Evolutionary conservation across 2,888 invertebrate genomes (phyloP).

Genomic region (Bimastos eiseni): DNA sequence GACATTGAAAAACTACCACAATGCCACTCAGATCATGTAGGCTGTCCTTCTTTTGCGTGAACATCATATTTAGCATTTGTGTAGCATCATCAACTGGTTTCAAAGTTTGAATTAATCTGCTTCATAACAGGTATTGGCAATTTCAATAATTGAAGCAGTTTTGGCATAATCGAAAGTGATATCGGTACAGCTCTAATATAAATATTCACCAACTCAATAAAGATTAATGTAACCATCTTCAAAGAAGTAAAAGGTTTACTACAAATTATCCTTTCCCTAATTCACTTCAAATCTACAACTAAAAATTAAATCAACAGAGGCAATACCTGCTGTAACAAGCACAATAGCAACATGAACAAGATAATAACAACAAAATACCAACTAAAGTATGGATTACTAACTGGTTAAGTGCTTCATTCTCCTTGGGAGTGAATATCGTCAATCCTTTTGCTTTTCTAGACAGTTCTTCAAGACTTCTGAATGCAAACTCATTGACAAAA

Average conservation of each 20-base stretch:
- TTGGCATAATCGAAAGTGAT: too few relatives aligned
- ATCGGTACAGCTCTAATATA: too few relatives aligned
- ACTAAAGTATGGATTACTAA: background rate
- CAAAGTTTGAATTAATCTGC: too few relatives aligned
- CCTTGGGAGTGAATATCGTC: background rate
- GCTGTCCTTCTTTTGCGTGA: background rate
- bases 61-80: background rate
- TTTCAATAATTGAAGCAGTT: too few relatives aligned
- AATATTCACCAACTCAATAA: background rate
- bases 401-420: conserved; percentile 14
- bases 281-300: background rate
- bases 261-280: background rate
- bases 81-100: background rate
- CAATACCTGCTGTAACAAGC: background rate
- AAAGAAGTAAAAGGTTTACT: background rate
- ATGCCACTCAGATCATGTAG: background rate
- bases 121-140: too few relatives aligned
- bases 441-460: conserved; percentile 1
- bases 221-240: background rate
- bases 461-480: background rate
- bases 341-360: background rate
- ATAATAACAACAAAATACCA: background rate
- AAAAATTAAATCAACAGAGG: background rate
- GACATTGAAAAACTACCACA: background rate
- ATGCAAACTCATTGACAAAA: conserved; percentile 43